Evolutionary conservation across 2,797 vertebrate genomes (phyloP), one percentile per base, ranked within the genome.

Genomic region (Chelmon rostratus): DNA sequence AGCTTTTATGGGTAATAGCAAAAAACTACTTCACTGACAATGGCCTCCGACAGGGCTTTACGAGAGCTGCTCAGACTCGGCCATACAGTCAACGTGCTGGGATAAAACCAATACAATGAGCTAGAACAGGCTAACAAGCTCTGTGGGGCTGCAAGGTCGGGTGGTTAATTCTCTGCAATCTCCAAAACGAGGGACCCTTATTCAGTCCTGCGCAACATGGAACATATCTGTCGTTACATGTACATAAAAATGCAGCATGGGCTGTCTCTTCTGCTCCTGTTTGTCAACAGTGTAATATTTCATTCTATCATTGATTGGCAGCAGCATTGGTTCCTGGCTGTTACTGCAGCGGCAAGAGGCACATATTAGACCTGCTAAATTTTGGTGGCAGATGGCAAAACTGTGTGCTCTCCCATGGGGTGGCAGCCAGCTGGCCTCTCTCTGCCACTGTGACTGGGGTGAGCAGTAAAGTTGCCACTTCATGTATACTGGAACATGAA

Each of bases 371-470:
- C 82, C 82, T 71, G 89, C 86, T 79, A 83, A 82, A 89, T 89
- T 87, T 91, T 89, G 87, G 83, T 82, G 88, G 81, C 92, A 93
- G 91, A 93, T 93, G 92, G 92, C 79, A 90, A 83, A 91, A 86
- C 91, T 78, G 89, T 88, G 85, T 88, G 87, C 66, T 70, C 71
- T 91, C 91, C 91, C 91, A 88, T 58, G 88, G 85, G 91, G 83
- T 76, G 80, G 82, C 50, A 88, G 88, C 91, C 89, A 90, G 89
- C 89, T 90, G 89, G 90, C 88, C 86, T 78, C 68, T 85, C 76
- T 69, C 79, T 76, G 73, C 85, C 63, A 66, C 87, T 75, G 76
- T 76, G 80, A 87, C 72, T 42, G 63, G 78, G 85, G 77, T 78
- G 64, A 86, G 82, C 73, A 68, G 64, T 85, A 85, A 86, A 89